Conservation (phyloP, 2,113 vertebrate species). For the Clarias magur region DNA sequence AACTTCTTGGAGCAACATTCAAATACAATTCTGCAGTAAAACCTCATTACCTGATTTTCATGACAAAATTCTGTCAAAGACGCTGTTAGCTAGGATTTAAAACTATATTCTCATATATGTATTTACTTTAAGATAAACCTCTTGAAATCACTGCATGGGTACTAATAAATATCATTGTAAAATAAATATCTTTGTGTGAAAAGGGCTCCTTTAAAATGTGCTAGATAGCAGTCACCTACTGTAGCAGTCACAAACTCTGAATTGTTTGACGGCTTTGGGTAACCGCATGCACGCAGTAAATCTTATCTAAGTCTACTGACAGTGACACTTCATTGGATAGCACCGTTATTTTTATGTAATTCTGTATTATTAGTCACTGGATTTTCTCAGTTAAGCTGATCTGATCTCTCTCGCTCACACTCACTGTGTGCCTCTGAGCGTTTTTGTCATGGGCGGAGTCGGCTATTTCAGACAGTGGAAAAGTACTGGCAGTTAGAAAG, state of each 20-base stretch:
- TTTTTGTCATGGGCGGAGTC: slow-evolving; percentile 58
- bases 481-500: slow-evolving; percentile 69
- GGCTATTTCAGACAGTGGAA: slow-evolving; percentile 72
- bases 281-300: neutral
- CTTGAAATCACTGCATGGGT: neutral
- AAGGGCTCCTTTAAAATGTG: neutral
- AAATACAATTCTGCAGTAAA: neutral
- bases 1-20: neutral
- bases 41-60: neutral
- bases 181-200: neutral
- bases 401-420: neutral
- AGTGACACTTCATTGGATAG: neutral
- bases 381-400: neutral
- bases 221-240: neutral
- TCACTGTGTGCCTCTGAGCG: neutral
- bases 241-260: neutral
- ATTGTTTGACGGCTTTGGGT: neutral
- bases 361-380: neutral
- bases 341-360: neutral
- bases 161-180: neutral
- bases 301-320: neutral
- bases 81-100: neutral
- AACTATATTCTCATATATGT: neutral
- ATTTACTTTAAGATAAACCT: neutral
- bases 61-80: neutral